These are phyloP conservation scores for Toxonevra muliebris DNA, from an alignment of 2,888 invertebrate genomes.

Conservation along the genomic window DNA sequence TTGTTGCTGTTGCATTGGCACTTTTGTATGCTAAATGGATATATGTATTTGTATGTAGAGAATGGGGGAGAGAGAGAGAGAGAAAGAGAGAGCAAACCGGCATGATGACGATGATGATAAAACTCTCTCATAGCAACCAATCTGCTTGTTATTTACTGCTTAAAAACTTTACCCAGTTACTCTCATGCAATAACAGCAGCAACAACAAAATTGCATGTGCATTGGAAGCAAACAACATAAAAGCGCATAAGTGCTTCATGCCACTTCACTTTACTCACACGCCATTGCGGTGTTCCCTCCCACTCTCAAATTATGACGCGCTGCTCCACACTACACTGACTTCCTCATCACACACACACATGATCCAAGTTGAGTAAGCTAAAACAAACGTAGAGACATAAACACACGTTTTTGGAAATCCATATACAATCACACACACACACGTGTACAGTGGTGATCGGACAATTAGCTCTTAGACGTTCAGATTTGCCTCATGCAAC, in stretches of 20 bases:
- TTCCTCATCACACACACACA: background rate
- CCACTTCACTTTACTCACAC: background rate
- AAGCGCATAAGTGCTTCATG: background rate
- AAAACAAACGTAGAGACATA: too few relatives aligned
- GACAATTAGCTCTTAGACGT: too few relatives aligned
- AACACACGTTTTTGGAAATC: background rate
- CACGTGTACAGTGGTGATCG: too few relatives aligned
- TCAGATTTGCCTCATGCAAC: too few relatives aligned
- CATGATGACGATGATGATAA: too few relatives aligned
- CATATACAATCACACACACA: too few relatives aligned
- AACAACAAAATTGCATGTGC: too few relatives aligned
- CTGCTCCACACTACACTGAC: background rate
- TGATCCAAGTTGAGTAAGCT: background rate
- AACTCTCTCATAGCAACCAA: background rate
- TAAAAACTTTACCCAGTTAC: background rate
- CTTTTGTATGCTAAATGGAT: background rate
- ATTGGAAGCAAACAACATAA: background rate
- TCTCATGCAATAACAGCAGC: background rate
- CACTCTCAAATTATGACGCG: background rate
- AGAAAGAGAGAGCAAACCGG: too few relatives aligned
- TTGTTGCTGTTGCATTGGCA: background rate
- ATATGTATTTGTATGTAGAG: too few relatives aligned
- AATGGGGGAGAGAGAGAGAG: too few relatives aligned
- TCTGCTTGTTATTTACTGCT: conserved; percentile 21
- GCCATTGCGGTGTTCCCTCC: background rate